Evolutionary conservation across 2,888 invertebrate species (phyloP).

Genomic region (Meganola albula): DNA sequence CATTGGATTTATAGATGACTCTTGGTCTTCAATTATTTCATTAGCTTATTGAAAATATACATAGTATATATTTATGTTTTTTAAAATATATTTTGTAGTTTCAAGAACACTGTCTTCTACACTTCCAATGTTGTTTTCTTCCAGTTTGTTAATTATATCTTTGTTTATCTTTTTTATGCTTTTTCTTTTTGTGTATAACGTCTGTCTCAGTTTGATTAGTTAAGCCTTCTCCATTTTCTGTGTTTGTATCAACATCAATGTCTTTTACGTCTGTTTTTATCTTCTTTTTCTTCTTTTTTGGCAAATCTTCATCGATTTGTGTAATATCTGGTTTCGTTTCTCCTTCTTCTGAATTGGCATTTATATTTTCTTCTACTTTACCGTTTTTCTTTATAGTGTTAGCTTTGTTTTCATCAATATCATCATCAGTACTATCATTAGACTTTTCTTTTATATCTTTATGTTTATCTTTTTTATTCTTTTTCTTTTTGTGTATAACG

Average conservation of each 20-base stretch:
- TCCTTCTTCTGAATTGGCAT: constrained; percentile 14
- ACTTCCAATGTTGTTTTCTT: no score
- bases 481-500: constrained; percentile 32
- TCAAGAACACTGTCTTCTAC: no score
- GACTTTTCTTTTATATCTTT: constrained; percentile 12
- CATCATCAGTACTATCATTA: constrained; percentile 2
- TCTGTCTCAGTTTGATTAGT: constrained; percentile 9
- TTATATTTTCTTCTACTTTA: constrained; percentile 15
- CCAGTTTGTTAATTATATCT: no score
- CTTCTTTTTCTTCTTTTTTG: no score
- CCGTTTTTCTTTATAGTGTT: constrained; percentile 34
- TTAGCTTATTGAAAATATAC: no score
- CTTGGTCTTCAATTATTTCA: constrained; percentile 4
- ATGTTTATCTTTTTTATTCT: constrained; percentile 32
- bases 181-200: constrained; percentile 32
- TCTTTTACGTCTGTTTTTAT: no score
- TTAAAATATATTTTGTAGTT: no score
- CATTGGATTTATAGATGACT: no score
- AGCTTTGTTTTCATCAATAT: constrained; percentile 1
- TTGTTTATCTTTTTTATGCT: constrained; percentile 21
- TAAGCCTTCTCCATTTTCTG: constrained; percentile 5
- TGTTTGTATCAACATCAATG: no score
- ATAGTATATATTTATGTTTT: no score
- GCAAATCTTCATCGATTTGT: no score
- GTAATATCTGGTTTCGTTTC: no score